Base-by-base conservation (phyloP, 1,140 invertebrate species). In the Heliconius congener region DNA sequence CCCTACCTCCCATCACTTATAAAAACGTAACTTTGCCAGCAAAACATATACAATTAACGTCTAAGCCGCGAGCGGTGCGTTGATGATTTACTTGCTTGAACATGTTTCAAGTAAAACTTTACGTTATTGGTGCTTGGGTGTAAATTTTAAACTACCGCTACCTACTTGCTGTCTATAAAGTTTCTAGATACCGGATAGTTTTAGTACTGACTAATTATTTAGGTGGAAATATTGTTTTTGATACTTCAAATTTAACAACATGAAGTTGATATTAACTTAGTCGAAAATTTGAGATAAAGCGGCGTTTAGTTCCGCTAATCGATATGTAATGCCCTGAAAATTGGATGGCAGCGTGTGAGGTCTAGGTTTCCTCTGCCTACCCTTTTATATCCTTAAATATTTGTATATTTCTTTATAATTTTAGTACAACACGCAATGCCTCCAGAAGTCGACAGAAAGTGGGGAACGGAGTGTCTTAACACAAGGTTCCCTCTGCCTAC, bases 11-110 rank as follows among this genome's bases (percentile, higher is more conserved):
- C 11, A 66, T 30, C 27, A 66, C 2, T 30, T 66, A 66, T 66
- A 30, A 30, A 3, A 66, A 27, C 13, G 6, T 30, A 23, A 66
- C 60, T 27, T 50, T 50, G 16, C 70, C n/a, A 60, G 78, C 50
- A 27, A 74, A 71, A 76, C 74, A 74, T 66, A 73, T 71, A 76
- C 76, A 78, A 78, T 81, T 78, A 81, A 82, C 37, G 77, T 79
- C 73, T 76, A 73, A 52, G 77, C 80, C 77, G n/a, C 77, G 75
- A 80, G 80, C 76, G 80, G 57, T 74, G 60, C 60, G 23, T 8
- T 46, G 27, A 4, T 66, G 60, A 66, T 27, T 66, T 66, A 66
- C 60, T 66, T 66, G 13, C 60, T 46, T 46, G 23, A 66, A 66
- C 30, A 66, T 66, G 27, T 66, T 66, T 11, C 23, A 5, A 11